These are phyloP conservation scores for Oncorhynchus gorbuscha DNA, from an alignment of 2,113 vertebrate species.

Conservation along the genomic window DNA sequence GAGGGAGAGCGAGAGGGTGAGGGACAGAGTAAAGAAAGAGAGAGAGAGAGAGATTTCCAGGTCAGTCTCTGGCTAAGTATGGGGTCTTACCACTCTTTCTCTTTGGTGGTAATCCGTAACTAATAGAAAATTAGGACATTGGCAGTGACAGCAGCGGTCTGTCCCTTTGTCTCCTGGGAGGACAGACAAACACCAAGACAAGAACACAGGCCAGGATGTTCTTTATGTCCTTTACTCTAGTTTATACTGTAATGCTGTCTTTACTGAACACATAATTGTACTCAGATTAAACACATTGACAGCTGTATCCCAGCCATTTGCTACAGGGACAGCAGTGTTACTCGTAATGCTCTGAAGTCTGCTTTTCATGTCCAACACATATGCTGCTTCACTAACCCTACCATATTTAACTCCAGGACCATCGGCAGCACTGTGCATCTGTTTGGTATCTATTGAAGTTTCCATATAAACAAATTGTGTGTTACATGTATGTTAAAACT, in stretches of 20 bases:
- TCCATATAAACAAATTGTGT: slow-evolving; percentile 1
- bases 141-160: slow-evolving; percentile 46
- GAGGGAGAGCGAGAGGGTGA: not conserved
- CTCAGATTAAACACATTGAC: not conserved
- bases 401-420: slow-evolving; percentile 6
- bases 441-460: slow-evolving; percentile 8
- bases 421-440: slow-evolving; percentile 24
- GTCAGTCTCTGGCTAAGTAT: slow-evolving; percentile 57
- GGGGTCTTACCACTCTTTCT: slow-evolving; percentile 46
- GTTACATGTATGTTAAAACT: not conserved
- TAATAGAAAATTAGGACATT: slow-evolving; percentile 58
- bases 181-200: slow-evolving; percentile 26
- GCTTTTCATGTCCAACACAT: not conserved
- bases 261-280: not conserved
- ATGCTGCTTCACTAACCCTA: no score
- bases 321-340: no score
- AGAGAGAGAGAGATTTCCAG: slow-evolving; percentile 39
- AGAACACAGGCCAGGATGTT: slow-evolving; percentile 15
- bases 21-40: not conserved
- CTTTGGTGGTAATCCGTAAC: slow-evolving; percentile 47
- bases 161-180: slow-evolving; percentile 1
- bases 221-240: not conserved
- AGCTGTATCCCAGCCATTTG: no score
- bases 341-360: not conserved
- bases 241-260: not conserved